These are phyloP conservation scores for Tauraco hartlaubi DNA, from an alignment of 2,797 vertebrate species.

Conservation along the genomic window DNA sequence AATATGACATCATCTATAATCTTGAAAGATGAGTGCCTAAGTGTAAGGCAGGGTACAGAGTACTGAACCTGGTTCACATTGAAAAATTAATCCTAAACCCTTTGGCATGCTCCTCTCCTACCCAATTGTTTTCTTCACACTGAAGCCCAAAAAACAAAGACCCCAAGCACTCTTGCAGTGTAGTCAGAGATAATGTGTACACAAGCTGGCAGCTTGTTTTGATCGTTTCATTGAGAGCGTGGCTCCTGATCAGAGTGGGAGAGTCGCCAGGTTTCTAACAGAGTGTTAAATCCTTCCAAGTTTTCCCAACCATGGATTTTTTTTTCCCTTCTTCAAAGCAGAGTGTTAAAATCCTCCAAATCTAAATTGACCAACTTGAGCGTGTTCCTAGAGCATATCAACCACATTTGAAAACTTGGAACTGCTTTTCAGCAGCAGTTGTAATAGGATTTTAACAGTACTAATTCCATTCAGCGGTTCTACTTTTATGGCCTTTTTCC, in stretches of 20 bases:
- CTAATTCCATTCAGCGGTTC: neutral
- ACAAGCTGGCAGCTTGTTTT: neutral
- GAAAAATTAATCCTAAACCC: neutral
- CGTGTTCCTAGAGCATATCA: neutral
- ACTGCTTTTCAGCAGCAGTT: neutral
- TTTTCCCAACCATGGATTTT: neutral
- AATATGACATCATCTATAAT: neutral
- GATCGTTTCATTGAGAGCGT: neutral
- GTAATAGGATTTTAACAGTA: neutral
- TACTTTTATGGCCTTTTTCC: neutral
- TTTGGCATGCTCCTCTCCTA: neutral
- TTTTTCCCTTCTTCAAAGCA: neutral
- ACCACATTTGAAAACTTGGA: neutral
- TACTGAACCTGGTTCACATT: neutral
- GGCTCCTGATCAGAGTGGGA: neutral
- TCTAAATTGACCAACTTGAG: neutral
- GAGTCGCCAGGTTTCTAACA: neutral
- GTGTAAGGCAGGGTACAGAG: neutral
- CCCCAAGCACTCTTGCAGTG: neutral
- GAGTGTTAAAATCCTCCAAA: constrained; percentile 46
- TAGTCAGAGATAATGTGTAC: neutral
- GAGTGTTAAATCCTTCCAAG: constrained; percentile 9
- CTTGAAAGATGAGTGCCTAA: neutral
- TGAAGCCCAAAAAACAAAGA: neutral
- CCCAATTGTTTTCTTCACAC: neutral